Conservation (phyloP, 2,113 vertebrate genomes). For the Leiothrix lutea region DNA sequence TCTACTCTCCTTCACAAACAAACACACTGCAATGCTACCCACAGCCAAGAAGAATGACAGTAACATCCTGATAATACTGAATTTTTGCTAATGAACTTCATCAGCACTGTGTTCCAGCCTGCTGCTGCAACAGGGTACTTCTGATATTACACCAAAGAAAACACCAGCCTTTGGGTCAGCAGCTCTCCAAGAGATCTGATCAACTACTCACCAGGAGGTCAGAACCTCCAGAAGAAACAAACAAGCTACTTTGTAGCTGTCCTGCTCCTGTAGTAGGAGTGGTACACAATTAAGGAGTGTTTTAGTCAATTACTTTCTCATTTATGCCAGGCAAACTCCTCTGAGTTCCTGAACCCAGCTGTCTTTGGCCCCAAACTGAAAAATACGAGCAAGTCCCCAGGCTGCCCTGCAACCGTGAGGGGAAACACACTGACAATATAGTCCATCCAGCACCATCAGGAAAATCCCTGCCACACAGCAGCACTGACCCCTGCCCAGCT, state of each 20-base stretch:
- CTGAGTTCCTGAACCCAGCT: background rate
- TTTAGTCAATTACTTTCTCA: background rate
- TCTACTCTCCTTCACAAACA: background rate
- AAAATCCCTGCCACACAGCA: background rate
- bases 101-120: background rate
- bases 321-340: background rate
- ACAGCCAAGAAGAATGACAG: background rate
- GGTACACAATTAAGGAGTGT: background rate
- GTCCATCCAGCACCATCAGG: background rate
- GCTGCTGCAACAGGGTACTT: background rate
- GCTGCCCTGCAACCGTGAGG: background rate
- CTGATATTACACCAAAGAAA: background rate
- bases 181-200: background rate
- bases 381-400: background rate
- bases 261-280: background rate
- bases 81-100: background rate
- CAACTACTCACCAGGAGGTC: background rate
- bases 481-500: background rate
- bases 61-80: background rate
- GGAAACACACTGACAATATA: background rate
- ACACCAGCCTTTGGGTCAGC: background rate
- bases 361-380: conserved; percentile 25
- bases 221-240: background rate
- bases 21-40: background rate
- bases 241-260: background rate